Base-by-base conservation (phyloP, 1,140 invertebrate genomes). In the Armadillidium nasatum region DNA sequence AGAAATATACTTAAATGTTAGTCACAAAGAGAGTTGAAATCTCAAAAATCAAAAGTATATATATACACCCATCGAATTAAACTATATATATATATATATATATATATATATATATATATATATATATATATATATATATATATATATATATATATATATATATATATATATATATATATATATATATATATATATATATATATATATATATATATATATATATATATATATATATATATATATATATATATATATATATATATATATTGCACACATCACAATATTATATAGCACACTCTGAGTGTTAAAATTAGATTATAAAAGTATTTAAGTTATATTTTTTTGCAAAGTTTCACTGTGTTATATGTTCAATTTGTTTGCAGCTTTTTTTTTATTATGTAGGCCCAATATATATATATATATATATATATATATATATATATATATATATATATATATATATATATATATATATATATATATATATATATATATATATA, bases 391-490 rank as follows among this genome's bases (percentile, higher is more conserved):
- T 33, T 33, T 3, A 3, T 33, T 3, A 33, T 33, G 6, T 33
- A 33, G 33, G 6, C 6, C 33, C n/a, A n/a, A 33, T 33, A 33
- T 33, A 33, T 0, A 72, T 45, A 72, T 45, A 45, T 45, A 72
- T 15, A 72, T 45, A 45, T 46, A 45, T 72, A 45, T 72, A 72
- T 72, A 45, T 46, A 72, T 46, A 72, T 72, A 72, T 72, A 44
- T 45, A 45, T 45, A 44, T 72, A 33, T 72, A 72, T 72, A 33
- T 72, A 72, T 72, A 45, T 72, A 72, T 72, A 45, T 45, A 72
- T 45, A 72, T 72, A 72, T 72, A 72, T 19, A 72, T 72, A 72
- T 45, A 72, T 72, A 72, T n/a, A 72, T 72, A 45, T 72, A 11
- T 72, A 45, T 33, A 33, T 33, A 33, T 33, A 33, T 33, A 33